phyloP scores from a whole-genome alignment of 2,888 invertebrate genomes.

The Malthinus flaveolus region DNA sequence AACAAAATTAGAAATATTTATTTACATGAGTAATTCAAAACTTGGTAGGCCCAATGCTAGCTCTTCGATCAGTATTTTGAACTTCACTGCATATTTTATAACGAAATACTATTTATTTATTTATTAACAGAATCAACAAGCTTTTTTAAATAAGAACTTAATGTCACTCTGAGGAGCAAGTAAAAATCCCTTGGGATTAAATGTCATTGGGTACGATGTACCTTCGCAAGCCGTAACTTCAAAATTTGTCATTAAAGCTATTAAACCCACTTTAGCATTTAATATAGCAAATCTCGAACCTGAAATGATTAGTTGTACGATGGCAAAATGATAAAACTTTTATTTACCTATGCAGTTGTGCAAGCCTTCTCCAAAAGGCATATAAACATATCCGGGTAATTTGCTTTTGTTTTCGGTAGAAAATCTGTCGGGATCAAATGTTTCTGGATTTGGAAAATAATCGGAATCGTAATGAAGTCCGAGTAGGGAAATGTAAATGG shows the following conservation, averaged over 20 bases:
- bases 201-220: background rate
- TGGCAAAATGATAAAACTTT: background rate
- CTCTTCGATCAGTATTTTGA: no score
- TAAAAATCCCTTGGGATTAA: background rate
- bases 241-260: background rate
- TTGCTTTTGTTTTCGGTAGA: constrained; percentile 33
- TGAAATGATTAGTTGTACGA: no score
- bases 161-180: background rate
- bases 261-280: background rate
- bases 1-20: no score
- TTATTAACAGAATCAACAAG: no score
- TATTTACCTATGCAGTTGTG: constrained; percentile 42
- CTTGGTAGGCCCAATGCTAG: no score
- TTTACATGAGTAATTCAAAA: no score
- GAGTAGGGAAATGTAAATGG: constrained; percentile 42
- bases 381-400: constrained; percentile 33
- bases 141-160: background rate
- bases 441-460: constrained; percentile 42
- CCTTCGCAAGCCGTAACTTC: background rate
- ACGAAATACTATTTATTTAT: no score
- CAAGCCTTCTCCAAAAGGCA: constrained; percentile 43
- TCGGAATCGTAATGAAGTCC: constrained; percentile 42
- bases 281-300: background rate
- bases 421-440: constrained; percentile 43
- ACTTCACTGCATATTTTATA: no score